Percentiles rank a stretch among this genome's conserved stretches.
phyloP scores from a whole-genome alignment of 2,888 invertebrate genomes.

The Ectobius pallidus region DNA sequence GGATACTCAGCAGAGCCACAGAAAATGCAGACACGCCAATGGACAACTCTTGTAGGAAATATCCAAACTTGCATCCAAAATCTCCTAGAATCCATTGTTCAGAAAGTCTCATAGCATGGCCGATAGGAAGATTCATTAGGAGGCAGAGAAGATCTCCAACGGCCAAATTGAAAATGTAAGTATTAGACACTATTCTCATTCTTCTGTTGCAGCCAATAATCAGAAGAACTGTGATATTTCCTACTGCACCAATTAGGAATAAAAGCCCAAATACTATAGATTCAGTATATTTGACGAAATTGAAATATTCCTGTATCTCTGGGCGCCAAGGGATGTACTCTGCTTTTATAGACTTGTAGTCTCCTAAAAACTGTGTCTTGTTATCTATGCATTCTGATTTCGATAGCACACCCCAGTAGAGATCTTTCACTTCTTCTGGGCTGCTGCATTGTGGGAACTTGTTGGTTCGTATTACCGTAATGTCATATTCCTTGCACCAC shows the following conservation, averaged over 20 bases:
- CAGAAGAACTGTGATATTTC: neutral
- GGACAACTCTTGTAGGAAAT: neutral
- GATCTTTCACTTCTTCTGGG: neutral
- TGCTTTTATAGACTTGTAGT: neutral
- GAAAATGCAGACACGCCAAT: neutral
- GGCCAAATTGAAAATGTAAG: neutral
- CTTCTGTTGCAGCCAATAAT: neutral
- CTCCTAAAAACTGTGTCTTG: neutral
- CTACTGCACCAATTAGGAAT: neutral
- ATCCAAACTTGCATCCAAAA: neutral
- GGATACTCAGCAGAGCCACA: neutral
- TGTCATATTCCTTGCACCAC: neutral
- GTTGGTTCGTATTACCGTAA: neutral
- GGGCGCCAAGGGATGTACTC: neutral
- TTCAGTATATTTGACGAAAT: neutral
- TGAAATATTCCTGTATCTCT: neutral
- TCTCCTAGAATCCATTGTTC: neutral
- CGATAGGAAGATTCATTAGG: neutral
- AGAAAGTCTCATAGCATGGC: neutral
- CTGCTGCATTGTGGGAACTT: neutral
- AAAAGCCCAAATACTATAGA: neutral
- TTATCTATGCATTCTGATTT: neutral
- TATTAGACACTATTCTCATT: neutral
- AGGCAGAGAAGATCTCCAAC: neutral
- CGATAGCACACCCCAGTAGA: neutral